Evolutionary conservation across 1,140 invertebrate genomes (phyloP).

Genomic region (Lerema accius): DNA sequence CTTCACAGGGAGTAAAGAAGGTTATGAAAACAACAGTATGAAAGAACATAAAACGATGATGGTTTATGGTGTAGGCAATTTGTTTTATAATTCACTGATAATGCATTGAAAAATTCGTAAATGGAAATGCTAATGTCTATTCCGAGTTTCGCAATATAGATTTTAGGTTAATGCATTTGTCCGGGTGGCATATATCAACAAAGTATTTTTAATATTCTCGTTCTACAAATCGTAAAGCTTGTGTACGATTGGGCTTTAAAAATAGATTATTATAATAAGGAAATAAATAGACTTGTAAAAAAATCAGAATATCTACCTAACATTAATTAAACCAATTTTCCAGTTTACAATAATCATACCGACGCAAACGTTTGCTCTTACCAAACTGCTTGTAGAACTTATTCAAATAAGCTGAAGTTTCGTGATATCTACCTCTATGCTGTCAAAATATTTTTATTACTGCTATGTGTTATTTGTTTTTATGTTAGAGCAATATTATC

Average conservation of each 20-base stretch:
- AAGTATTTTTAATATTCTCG: background rate
- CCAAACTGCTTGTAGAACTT: constrained; percentile 1
- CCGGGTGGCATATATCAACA: background rate
- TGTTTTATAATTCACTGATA: constrained; percentile 5
- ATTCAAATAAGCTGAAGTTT: constrained; percentile 17
- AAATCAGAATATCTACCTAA: too few relatives aligned
- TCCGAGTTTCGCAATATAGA: background rate
- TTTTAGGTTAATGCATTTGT: constrained; percentile 10
- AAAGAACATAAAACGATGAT: constrained; percentile 37
- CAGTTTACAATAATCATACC: background rate
- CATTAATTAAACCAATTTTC: background rate
- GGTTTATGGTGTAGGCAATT: constrained; percentile 35
- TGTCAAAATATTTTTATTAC: constrained; percentile 32
- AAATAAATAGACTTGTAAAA: background rate
- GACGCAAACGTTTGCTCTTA: background rate
- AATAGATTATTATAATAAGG: background rate
- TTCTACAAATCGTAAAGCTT: background rate
- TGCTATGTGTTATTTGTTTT: constrained; percentile 39
- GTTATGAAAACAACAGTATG: constrained; percentile 75
- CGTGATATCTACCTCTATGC: constrained; percentile 10
- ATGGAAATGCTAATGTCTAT: background rate
- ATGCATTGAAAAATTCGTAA: constrained; percentile 1
- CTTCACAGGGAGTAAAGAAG: constrained; percentile 61
- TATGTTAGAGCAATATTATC: constrained; percentile 56
- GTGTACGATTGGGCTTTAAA: too few relatives aligned